phyloP scores from a whole-genome alignment of 2,113 vertebrate genomes.

The Pygoscelis antarcticus region DNA sequence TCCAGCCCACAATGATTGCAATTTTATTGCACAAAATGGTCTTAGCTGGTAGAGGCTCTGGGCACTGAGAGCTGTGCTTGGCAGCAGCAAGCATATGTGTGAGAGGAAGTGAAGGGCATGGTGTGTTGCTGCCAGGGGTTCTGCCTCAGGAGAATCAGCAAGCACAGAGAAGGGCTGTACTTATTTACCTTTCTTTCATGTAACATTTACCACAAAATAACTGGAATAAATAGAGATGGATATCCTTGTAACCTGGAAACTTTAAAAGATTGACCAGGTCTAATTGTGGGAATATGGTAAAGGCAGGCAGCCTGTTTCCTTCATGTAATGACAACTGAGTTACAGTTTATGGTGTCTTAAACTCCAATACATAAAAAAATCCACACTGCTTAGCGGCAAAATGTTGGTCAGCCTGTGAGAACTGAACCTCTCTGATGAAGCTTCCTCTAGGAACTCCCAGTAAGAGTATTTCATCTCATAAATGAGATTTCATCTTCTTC shows the following conservation, averaged over 20 bases:
- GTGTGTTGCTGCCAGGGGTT: background rate
- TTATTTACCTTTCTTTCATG: background rate
- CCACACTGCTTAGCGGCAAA: background rate
- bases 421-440: background rate
- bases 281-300: background rate
- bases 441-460: background rate
- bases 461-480: background rate
- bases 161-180: background rate
- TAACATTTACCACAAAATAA: background rate
- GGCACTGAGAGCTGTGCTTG: background rate
- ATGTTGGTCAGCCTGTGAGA: background rate
- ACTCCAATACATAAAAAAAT: background rate
- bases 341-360: background rate
- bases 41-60: background rate
- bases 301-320: background rate
- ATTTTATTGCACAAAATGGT: background rate
- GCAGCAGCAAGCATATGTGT: background rate
- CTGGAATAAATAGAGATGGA: background rate
- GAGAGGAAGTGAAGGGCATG: background rate
- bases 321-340: background rate
- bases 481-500: background rate
- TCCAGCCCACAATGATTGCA: background rate
- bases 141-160: background rate
- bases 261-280: background rate
- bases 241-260: background rate